Evolutionary conservation across 2,888 invertebrate species (phyloP), one percentile per base, ranked within the genome.

Genomic region (Lasioglossum oenotherae): DNA sequence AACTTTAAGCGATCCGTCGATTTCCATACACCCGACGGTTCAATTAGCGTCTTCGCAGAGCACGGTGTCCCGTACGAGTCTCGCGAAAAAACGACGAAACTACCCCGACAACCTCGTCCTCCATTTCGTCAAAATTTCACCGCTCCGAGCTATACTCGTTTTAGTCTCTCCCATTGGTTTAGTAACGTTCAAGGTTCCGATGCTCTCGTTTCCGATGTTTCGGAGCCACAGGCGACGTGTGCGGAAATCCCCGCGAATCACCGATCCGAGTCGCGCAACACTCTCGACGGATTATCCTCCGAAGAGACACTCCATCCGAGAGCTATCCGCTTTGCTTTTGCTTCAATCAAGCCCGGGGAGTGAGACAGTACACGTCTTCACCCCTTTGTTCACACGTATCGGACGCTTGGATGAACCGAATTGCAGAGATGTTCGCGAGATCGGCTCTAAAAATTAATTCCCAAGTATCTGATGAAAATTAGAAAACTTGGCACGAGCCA

Each of bases 261-360:
- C 72, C 73, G 71, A 35, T 53, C 72, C 75, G n/a, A 49, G 64
- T 31, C 74, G 53, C 57, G 35, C 31, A 64, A 60, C 85, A 69
- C 74, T 85, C 49, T 8, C 35, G 49, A 38, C 60, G 49, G 73
- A 85, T 85, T 80, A 77, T 85, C 74, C 35, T 10, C 6, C 31
- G 31, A 49, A 53, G 67, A 38, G 60, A 53, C 35, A 46, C 74
- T 75, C 44, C 2, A 27, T 35, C 60, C 31, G 60, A 53, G 71
- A 53, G 73, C 76, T 74, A 69, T 85, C 80, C 64, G 38, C 74
- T 78, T 80, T 64, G 69, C 67, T 69, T 84, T 46, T 35, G n/a
- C 76, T 80, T 86, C 53, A 75, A 86, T 78, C 80, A 85, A 78
- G 71, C 73, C 76, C 75, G 35, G 53, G 6, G 27, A 27, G 41